These are phyloP conservation scores for Potorous gilbertii DNA, from an alignment of 2,797 vertebrate genomes.

Conservation along the genomic window DNA sequence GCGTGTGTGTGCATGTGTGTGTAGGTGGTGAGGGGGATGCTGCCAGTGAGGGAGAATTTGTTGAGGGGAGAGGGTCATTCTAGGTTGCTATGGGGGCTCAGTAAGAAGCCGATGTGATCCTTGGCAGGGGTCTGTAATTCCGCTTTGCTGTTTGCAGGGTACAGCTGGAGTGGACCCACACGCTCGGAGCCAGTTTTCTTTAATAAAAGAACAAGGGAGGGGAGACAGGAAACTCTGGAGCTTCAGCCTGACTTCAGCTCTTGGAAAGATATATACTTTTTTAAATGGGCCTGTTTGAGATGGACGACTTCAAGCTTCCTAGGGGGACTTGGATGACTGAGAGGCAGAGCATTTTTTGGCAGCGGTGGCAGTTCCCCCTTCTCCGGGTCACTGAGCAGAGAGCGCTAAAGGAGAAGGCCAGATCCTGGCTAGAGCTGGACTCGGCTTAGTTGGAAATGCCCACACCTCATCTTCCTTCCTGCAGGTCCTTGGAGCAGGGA, in stretches of 20 bases:
- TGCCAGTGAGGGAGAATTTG: background rate
- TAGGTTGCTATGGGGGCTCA: conserved; percentile 57
- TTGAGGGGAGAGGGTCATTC: conserved; percentile 68
- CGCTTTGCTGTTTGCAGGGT: conserved; percentile 52
- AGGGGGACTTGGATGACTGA: conserved; percentile 42
- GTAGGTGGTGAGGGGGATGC: background rate
- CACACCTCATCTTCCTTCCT: background rate
- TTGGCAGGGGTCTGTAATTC: background rate
- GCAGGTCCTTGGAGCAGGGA: background rate
- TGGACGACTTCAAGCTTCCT: conserved; percentile 71
- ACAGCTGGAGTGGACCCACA: conserved; percentile 42
- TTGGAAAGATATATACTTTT: conserved; percentile 63
- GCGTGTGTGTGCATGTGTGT: background rate
- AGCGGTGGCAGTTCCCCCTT: background rate
- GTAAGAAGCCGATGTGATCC: conserved; percentile 46
- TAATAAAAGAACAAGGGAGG: conserved; percentile 59
- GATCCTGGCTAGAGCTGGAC: background rate
- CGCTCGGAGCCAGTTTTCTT: conserved; percentile 21
- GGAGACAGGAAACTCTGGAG: background rate
- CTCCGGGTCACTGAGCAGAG: background rate
- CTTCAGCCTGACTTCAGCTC: conserved; percentile 56
- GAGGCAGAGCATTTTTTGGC: conserved; percentile 71
- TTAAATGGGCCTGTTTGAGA: conserved; percentile 7
- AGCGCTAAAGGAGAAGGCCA: background rate
- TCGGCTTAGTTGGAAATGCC: background rate